Percentiles rank a stretch among this genome's conserved stretches.
Conservation (phyloP, 2,888 invertebrate genomes). For the Blera fallax region DNA sequence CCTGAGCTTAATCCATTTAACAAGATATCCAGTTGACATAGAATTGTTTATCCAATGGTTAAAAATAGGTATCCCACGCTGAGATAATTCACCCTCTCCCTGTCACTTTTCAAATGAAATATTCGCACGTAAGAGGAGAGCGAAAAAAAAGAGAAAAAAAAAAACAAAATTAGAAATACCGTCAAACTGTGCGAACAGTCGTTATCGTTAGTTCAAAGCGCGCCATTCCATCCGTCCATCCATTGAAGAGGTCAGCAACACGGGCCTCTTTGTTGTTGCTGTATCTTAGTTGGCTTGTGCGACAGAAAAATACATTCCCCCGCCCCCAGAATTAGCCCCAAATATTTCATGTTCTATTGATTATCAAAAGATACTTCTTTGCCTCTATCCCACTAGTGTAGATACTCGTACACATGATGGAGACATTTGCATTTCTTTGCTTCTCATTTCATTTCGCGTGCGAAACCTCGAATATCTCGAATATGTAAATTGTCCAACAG, state of each 20-base stretch:
- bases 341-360: neutral
- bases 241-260: slow-evolving; percentile 58
- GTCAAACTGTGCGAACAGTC: slow-evolving; percentile 9
- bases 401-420: neutral
- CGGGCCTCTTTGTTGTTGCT: neutral
- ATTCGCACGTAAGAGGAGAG: neutral
- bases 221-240: slow-evolving; percentile 7
- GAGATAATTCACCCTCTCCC: neutral
- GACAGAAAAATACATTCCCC: neutral
- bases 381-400: neutral
- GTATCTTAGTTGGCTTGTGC: neutral
- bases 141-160: neutral
- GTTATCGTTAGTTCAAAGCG: slow-evolving; percentile 20
- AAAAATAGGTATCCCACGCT: slow-evolving; percentile 1
- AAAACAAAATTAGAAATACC: neutral
- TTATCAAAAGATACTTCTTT: slow-evolving; percentile 1
- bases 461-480: slow-evolving; percentile 12
- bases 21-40: neutral
- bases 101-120: neutral
- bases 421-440: slow-evolving; percentile 10
- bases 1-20: neutral
- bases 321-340: neutral
- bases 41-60: neutral
- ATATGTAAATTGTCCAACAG: slow-evolving; percentile 16
- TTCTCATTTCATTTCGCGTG: slow-evolving; percentile 1